phyloP scores from a whole-genome alignment of 2,888 invertebrate species.

The Sicus ferrugineus region DNA sequence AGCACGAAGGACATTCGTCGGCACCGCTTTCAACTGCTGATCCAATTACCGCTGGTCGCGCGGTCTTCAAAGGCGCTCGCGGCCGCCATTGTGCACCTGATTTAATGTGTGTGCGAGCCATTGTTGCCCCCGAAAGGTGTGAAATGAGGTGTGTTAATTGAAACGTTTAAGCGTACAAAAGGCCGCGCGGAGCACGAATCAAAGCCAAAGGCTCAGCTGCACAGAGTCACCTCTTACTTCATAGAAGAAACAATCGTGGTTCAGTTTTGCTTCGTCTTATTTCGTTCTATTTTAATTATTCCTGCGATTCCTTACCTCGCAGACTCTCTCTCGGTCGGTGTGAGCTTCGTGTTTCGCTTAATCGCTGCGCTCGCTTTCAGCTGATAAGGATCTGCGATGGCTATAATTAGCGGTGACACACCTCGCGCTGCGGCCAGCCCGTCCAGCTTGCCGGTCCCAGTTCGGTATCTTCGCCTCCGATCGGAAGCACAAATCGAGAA shows the following conservation, averaged over 20 bases:
- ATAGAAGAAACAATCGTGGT: no score
- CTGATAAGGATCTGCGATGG: slow-evolving; percentile 43
- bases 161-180: slow-evolving; percentile 3
- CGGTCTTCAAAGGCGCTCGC: slow-evolving; percentile 20
- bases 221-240: no score
- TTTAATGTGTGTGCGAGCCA: slow-evolving; percentile 27
- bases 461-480: slow-evolving; percentile 9
- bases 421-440: slow-evolving; percentile 36
- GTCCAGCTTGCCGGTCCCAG: slow-evolving; percentile 10
- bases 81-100: slow-evolving; percentile 14
- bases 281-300: not conserved
- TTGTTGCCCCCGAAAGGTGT: slow-evolving; percentile 52
- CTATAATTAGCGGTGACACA: slow-evolving; percentile 46
- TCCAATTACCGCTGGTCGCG: slow-evolving; percentile 34
- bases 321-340: not conserved
- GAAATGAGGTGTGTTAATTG: slow-evolving; percentile 62
- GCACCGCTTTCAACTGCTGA: slow-evolving; percentile 28
- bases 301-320: not conserved
- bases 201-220: no score
- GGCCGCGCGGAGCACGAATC: no score
- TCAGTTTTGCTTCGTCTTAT: no score
- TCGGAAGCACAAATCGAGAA: slow-evolving; percentile 19
- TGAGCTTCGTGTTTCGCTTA: no score
- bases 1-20: slow-evolving; percentile 32
- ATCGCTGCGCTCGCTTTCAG: no score